A percentile compares a stretch with the other conserved stretches of the same genome.
Conservation (phyloP, 1,140 invertebrate species). For the Eumeta japonica region DNA sequence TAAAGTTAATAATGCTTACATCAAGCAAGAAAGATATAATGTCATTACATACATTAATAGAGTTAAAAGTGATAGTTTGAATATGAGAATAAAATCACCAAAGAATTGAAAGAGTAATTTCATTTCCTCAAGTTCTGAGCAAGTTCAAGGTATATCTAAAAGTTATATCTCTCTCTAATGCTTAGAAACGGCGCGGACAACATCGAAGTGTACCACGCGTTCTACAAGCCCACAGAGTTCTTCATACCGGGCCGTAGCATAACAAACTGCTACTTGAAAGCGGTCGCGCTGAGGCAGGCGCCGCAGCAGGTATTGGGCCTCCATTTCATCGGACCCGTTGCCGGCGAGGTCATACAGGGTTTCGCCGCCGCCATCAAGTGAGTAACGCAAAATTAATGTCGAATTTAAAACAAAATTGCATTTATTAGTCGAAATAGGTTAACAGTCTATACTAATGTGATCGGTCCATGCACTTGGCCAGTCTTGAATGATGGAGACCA, state of each 20-base stretch:
- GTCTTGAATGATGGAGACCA: too few relatives aligned
- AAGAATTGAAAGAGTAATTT: neutral
- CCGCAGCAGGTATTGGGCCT: conserved; percentile 87
- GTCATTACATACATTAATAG: too few relatives aligned
- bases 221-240: conserved; percentile 94
- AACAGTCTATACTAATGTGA: neutral
- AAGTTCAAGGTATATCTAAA: neutral
- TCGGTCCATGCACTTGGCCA: too few relatives aligned
- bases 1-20: too few relatives aligned
- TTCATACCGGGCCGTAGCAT: conserved; percentile 83
- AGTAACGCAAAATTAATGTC: conserved; percentile 25
- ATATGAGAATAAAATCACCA: too few relatives aligned
- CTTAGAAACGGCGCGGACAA: conserved; percentile 65
- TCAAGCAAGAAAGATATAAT: too few relatives aligned
- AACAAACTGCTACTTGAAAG: conserved; percentile 78
- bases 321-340: conserved; percentile 93
- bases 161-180: neutral
- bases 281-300: conserved; percentile 64
- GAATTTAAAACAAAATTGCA: too few relatives aligned
- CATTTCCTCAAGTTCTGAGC: neutral
- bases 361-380: conserved; percentile 83
- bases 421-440: neutral
- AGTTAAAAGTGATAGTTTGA: too few relatives aligned
- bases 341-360: conserved; percentile 97
- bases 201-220: conserved; percentile 87